Evolutionary conservation across 2,888 invertebrate species (phyloP), one percentile per base, ranked within the genome.

Genomic region (Timandra comae): DNA sequence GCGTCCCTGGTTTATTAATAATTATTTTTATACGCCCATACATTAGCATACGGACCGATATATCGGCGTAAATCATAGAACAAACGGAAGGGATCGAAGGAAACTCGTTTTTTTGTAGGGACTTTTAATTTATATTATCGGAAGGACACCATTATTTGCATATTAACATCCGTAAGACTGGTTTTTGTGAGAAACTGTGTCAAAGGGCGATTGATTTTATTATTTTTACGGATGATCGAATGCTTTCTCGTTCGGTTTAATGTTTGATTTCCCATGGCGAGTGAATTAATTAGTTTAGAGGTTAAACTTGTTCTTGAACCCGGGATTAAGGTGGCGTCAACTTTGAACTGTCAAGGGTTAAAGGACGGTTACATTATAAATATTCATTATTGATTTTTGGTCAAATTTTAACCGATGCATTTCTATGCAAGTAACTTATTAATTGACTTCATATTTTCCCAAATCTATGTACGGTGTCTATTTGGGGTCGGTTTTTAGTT

Each of bases 41-140:
- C 45, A 80, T 80, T 77, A 65, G 59, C 80, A 80, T 85, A 81
- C 73, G 73, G 16, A 9, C 11, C 11, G 11, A 10, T 72, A 73
- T 66, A 75, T 75, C 71, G 66, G 65, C 70, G 80, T 82, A 82
- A 81, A 82, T 85, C 81, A 82, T 77, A 84, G 82, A 84, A 84
- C 82, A 84, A 82, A 79, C 66, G 68, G 56, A 63, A 65, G 72
- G 71, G 62, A 47, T 30, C 40, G 33, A 46, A 42, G n/a, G 27
- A 41, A 63, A 76, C 75, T 70, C 75, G 79, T 80, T 75, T 67
- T 51, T 57, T 51, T 58, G 56, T 60, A 63, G 52, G 56, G 59
- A 52, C 64, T 66, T 71, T 72, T 71, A 77, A 80, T 82, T 82
- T 82, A 82, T 80, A 71, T n/a, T 73, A 75, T 75, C 77, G 56